These are phyloP conservation scores for Trogon melanurus DNA, from an alignment of 2,113 vertebrate species.

Conservation along the genomic window DNA sequence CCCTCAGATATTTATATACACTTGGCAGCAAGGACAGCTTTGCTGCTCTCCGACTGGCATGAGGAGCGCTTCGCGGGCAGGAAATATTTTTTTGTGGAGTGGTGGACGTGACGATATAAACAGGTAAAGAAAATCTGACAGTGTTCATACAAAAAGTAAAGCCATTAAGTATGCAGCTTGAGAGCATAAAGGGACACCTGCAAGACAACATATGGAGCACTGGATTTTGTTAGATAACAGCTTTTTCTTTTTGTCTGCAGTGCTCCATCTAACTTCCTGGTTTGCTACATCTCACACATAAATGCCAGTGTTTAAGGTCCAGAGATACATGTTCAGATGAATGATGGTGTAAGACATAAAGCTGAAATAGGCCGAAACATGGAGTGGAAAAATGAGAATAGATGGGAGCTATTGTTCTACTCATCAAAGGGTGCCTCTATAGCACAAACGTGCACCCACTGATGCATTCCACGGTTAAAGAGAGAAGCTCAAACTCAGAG, in stretches of 20 bases:
- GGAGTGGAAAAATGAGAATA: background rate
- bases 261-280: background rate
- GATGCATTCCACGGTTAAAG: background rate
- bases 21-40: background rate
- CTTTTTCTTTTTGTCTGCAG: background rate
- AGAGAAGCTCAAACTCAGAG: background rate
- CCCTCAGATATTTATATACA: too few relatives aligned
- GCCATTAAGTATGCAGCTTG: constrained; percentile 10
- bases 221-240: constrained; percentile 63
- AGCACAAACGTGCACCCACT: background rate
- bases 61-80: background rate
- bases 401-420: background rate
- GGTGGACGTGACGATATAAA: constrained; percentile 18
- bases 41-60: background rate
- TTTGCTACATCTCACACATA: constrained; percentile 44
- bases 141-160: constrained; percentile 2
- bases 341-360: background rate
- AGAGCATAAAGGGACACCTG: constrained; percentile 63
- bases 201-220: constrained; percentile 36
- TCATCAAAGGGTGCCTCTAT: background rate
- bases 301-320: constrained; percentile 39
- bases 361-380: background rate
- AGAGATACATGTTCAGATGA: background rate
- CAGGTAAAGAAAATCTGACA: constrained; percentile 45
- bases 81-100: background rate